Evolutionary conservation across 2,113 vertebrate genomes (phyloP), one percentile per base, ranked within the genome.

Genomic region (Oreochromis aureus): DNA sequence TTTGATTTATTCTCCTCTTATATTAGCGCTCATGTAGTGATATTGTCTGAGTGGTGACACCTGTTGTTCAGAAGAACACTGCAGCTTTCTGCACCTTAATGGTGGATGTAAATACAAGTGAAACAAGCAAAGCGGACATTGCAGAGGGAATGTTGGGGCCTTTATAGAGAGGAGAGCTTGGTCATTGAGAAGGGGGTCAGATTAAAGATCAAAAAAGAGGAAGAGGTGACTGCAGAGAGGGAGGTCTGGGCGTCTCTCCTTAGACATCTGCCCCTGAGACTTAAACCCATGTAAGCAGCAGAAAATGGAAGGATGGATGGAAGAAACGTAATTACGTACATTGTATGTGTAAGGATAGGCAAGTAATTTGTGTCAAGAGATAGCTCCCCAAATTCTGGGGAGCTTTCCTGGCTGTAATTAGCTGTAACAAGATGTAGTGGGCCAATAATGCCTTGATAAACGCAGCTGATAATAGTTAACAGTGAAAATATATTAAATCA

Each of bases 281-380:
- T 16, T 10, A 18, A 46, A 30, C 41, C 41, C 44, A 66, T 41
- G n/a, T 71, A 71, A 71, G 36, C 1, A 1, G 12, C 36, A 71
- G 36, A 71, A 71, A 71, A 71, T 71, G 66, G 36, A 44, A 41
- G 63, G 36, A 71, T 69, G n/a, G 63, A 71, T 71, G 66, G n/a
- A 71, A 22, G 9, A 46, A 73, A 46, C 10, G 5, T 73, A 73
- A 46, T 46, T 73, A 2, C 41, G 4, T 73, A 73, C 2, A 46
- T 10, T 46, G 24, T 46, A 10, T 46, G 69, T 73, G 69, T 73
- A 73, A 73, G n/a, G 41, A 48, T 11, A 73, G 22, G 41, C 39
- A 18, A 46, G 39, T 27, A 44, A 4, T 41, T 24, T 76, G 69
- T 48, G 69, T 18, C 22, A 30, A 76, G 22, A 76, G 41, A 19